Evolutionary conservation across 2,113 vertebrate species (phyloP).

Genomic region (Lonchura striata): DNA sequence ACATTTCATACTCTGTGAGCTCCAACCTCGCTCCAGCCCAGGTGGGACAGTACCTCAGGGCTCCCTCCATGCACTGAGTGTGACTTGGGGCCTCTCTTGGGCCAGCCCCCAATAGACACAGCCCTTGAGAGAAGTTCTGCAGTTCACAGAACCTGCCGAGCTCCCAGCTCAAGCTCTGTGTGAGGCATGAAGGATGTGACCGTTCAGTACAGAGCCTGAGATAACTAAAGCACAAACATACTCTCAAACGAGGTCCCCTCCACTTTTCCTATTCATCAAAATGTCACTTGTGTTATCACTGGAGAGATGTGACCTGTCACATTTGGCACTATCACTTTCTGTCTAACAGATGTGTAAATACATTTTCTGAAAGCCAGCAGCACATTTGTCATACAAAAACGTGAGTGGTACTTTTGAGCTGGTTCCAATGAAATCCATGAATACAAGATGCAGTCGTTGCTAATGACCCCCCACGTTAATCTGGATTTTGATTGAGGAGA

Average conservation of each 20-base stretch:
- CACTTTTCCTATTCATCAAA: neutral
- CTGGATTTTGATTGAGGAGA: neutral
- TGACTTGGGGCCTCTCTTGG: neutral
- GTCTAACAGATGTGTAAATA: neutral
- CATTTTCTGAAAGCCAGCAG: neutral
- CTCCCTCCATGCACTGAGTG: neutral
- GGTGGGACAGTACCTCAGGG: neutral
- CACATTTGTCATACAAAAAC: neutral
- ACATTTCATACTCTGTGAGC: neutral
- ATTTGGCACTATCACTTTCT: neutral
- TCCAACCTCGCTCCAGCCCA: rapidly evolving
- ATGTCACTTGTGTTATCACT: neutral
- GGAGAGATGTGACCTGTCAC: neutral
- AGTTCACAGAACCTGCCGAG: neutral
- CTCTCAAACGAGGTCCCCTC: neutral
- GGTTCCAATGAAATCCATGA: neutral
- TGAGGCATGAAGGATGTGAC: neutral
- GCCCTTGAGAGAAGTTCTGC: neutral
- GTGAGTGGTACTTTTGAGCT: neutral
- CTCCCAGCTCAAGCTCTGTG: neutral
- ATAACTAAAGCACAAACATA: neutral
- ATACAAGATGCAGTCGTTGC: neutral
- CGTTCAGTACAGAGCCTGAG: neutral
- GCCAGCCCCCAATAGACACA: neutral
- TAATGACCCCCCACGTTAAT: neutral